Evolutionary conservation across 1,140 invertebrate genomes (phyloP).

Genomic region (Heterodera carotae): DNA sequence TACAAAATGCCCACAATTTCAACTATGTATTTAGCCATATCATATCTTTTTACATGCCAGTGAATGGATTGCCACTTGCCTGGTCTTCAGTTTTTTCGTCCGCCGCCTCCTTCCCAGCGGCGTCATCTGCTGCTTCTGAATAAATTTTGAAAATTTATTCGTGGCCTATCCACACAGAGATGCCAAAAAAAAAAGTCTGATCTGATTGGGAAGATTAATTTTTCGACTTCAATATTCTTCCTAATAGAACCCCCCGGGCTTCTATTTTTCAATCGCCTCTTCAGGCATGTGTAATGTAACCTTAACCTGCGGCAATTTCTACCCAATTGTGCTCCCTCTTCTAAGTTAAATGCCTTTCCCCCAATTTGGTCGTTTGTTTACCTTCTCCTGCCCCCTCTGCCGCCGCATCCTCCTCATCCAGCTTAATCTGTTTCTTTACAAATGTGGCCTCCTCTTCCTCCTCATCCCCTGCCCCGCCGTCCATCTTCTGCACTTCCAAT

Average conservation of each 20-base stretch:
- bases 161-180: too few species aligned
- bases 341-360: neutral
- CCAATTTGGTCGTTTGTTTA: neutral
- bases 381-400: slow-evolving; percentile 10
- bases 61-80: neutral
- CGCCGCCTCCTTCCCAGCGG: slow-evolving; percentile 5
- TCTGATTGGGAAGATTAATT: too few species aligned
- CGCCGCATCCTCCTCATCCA: slow-evolving; percentile 22
- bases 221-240: too few species aligned
- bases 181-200: too few species aligned
- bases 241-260: too few species aligned
- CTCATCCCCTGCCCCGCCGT: slow-evolving; percentile 13
- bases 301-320: neutral
- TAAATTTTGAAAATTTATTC: neutral
- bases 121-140: slow-evolving; percentile 13
- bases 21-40: too few species aligned
- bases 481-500: slow-evolving; percentile 18
- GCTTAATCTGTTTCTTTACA: slow-evolving; percentile 21
- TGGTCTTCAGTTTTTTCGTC: slow-evolving; percentile 37
- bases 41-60: too few species aligned
- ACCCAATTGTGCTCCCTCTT: neutral
- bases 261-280: too few species aligned
- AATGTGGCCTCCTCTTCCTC: slow-evolving; percentile 27
- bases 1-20: too few species aligned
- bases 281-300: neutral